These are phyloP conservation scores for Tupiocoris notatus DNA, from an alignment of 2,888 invertebrate species.

Conservation along the genomic window DNA sequence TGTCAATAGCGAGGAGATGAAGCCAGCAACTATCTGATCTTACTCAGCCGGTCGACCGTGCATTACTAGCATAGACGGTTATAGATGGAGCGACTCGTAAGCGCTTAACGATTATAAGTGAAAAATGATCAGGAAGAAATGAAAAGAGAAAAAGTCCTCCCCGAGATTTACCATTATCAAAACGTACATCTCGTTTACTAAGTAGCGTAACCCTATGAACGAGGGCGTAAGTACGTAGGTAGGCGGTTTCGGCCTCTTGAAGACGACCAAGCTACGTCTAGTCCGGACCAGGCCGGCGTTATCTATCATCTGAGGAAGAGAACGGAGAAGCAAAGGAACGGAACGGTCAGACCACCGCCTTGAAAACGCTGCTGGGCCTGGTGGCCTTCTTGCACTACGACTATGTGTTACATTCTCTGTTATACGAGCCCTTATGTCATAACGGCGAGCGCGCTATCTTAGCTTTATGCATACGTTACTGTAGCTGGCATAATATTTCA, in stretches of 20 bases:
- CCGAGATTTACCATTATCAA: not conserved
- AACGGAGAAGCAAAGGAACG: not conserved
- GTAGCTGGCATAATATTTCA: not conserved
- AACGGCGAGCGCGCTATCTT: not conserved
- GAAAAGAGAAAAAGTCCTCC: not conserved
- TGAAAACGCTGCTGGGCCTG: not conserved
- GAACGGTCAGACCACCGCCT: not conserved
- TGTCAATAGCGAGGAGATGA: not conserved
- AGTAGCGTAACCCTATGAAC: not conserved
- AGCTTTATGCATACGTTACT: not conserved
- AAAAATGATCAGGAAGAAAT: not conserved
- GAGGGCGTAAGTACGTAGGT: constrained; percentile 14
- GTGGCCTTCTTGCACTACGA: not conserved
- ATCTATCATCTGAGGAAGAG: constrained; percentile 16
- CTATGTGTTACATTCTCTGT: not conserved
- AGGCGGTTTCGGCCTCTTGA: constrained; percentile 3
- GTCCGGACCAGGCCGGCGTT: not conserved
- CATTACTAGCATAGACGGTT: not conserved
- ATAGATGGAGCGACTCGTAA: not conserved
- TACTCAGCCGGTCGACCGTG: not conserved
- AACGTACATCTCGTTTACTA: constrained; percentile 22
- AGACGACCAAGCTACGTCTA: not conserved
- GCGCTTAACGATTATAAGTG: not conserved
- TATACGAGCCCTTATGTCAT: constrained; percentile 20
- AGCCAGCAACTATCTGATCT: not conserved